These are phyloP conservation scores for Labia minor DNA, from an alignment of 2,888 invertebrate genomes.

Conservation along the genomic window DNA sequence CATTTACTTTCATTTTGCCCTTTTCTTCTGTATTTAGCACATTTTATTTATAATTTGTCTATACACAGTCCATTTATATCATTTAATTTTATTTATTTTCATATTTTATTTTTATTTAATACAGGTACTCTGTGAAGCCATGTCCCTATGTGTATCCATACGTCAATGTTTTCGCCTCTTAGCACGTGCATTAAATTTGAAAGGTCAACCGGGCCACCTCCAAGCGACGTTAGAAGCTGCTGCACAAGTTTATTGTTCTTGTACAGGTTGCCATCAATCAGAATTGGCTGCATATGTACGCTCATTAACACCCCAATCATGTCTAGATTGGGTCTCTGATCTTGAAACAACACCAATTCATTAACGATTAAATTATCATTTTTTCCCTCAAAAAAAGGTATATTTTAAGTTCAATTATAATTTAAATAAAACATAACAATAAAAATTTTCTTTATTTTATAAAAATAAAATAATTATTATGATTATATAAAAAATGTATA, in stretches of 20 bases:
- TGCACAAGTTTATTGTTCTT: neutral
- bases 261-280: neutral
- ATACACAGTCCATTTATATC: no score
- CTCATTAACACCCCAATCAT: neutral
- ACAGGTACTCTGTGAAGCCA: neutral
- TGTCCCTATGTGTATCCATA: neutral
- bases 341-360: neutral
- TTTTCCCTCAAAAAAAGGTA: neutral
- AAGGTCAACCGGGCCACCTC: neutral
- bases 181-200: neutral
- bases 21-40: no score
- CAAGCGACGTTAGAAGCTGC: neutral
- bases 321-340: neutral
- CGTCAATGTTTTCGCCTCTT: neutral
- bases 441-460: no score
- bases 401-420: neutral
- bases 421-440: neutral
- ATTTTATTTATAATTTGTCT: no score
- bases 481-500: no score
- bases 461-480: no score
- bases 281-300: neutral
- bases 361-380: neutral
- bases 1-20: no score
- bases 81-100: no score
- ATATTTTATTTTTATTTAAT: no score